Conservation (phyloP, 1,140 invertebrate genomes). For the Sarcophaga bullata region DNA sequence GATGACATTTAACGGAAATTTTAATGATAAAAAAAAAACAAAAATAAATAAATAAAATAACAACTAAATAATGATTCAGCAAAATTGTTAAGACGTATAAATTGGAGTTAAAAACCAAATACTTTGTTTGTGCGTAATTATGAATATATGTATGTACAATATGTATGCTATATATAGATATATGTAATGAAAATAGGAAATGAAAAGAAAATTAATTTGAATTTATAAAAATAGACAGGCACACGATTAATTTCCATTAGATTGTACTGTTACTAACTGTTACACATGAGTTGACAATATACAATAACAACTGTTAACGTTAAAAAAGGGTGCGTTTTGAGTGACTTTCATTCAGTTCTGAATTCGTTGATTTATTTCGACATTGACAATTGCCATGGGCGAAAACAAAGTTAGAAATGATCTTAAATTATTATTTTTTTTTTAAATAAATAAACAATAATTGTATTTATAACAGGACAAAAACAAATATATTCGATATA, state of each 20-base stretch:
- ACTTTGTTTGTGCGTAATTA: not conserved
- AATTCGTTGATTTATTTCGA: not conserved
- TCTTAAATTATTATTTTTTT: too few species aligned
- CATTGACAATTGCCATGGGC: not conserved
- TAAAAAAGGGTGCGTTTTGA: not conserved
- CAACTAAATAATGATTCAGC: not conserved
- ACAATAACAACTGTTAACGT: not conserved
- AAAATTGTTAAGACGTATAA: not conserved
- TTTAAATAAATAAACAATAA: too few species aligned
- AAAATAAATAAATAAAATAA: not conserved
- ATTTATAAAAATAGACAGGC: not conserved
- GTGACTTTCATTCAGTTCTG: not conserved
- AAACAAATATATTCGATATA: too few species aligned
- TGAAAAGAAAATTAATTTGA: too few species aligned
- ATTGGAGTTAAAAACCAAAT: too few species aligned
- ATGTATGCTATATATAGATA: too few species aligned
- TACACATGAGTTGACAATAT: not conserved
- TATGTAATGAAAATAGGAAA: too few species aligned
- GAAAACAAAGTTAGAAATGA: too few species aligned
- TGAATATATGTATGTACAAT: not conserved
- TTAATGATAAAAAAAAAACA: not conserved
- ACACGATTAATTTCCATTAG: not conserved
- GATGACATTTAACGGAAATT: not conserved
- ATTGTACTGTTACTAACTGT: not conserved
- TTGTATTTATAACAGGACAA: too few species aligned